phyloP scores from a whole-genome alignment of 2,797 vertebrate species.

The Hapalemur alaotrensis region DNA sequence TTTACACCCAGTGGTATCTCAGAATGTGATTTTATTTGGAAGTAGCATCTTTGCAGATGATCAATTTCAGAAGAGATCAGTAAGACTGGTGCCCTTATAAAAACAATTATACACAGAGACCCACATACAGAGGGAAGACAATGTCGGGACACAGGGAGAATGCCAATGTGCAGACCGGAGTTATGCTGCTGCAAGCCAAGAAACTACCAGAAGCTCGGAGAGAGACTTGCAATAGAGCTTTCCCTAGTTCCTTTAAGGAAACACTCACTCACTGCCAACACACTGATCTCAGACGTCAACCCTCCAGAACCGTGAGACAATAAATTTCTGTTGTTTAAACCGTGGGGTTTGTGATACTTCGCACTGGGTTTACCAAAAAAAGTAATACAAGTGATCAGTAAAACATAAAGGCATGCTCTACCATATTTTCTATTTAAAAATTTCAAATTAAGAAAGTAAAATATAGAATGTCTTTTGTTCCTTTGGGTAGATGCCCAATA shows the following conservation, averaged over 20 bases:
- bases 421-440: neutral
- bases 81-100: neutral
- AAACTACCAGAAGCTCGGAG: neutral
- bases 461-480: neutral
- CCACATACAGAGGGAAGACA: neutral
- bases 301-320: neutral
- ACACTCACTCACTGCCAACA: neutral
- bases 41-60: neutral
- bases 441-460: constrained; percentile 9
- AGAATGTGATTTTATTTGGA: constrained; percentile 1
- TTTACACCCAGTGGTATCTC: neutral
- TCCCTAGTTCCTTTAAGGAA: neutral
- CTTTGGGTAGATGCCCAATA: too few species aligned
- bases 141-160: neutral
- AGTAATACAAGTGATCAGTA: neutral
- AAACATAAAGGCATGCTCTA: neutral
- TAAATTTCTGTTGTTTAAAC: neutral
- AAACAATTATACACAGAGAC: neutral
- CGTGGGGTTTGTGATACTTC: neutral
- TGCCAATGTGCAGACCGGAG: neutral
- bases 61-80: neutral
- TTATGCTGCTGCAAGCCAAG: neutral
- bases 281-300: neutral
- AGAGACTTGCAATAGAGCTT: neutral
- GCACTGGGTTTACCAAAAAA: neutral